Base-by-base conservation (phyloP, 2,888 invertebrate species). In the Cephus sareptanus region DNA sequence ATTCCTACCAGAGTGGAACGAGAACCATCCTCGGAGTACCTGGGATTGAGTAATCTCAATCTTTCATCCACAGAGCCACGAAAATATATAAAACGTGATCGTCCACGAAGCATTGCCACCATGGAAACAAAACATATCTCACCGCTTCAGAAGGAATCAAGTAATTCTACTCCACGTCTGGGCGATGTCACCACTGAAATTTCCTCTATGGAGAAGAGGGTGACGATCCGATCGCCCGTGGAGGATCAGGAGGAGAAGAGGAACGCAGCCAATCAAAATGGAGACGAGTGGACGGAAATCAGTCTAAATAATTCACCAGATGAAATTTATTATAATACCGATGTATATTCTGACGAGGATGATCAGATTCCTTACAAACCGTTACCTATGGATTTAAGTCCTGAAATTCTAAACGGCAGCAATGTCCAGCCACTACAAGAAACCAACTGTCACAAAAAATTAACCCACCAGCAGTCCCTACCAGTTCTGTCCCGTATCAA, bases 221-320 rank as follows among this genome's bases (percentile, higher is more conserved):
- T 87, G 1, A 87, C 86, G 75, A 87, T 89, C 40, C 82, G 86
- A 76, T 83, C 85, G 11, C 87, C 88, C 0, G 80, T 15, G 74
- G 79, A 69, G 82, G 83, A 6, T 75, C 79, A 81, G 31, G 83
- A 84, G 34, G 80, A 81, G n/a, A 83, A 82, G 13, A 81, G 74
- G 37, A 85, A 83, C 31, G 73, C 79, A 4, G 68, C 76, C 15
- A 79, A 82, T 34, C 88, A 90, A 74, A 92, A 93, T 76, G 92
- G 92, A 1, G 95, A 95, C 84, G 95, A 95, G 79, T 95, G 95
- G 95, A 95, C 95, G 0, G 95, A 95, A 90, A 95, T 95, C 77
- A 95, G 95, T 90, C 91, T 95, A 86, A 95, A 95, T 81, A 94
- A 94, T 88, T 95, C 95, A 33, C 95, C 95, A 0, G 95, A 95